Evolutionary conservation across 2,797 vertebrate genomes (phyloP).

Genomic region (Falco rusticolus): DNA sequence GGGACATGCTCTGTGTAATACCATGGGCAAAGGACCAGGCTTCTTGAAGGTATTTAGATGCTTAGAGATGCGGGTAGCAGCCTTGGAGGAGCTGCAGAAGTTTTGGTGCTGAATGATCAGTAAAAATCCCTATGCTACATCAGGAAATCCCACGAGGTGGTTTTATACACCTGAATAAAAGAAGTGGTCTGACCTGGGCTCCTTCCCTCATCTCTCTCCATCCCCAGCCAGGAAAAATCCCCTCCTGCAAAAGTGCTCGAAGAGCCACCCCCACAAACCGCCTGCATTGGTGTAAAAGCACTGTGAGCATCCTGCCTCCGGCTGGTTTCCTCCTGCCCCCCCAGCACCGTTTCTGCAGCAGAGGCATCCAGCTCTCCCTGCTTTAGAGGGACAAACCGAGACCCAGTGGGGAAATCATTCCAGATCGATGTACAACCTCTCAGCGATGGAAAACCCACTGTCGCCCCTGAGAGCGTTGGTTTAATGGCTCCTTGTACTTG

Average conservation of each 20-base stretch:
- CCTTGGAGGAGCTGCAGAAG: background rate
- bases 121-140: background rate
- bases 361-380: background rate
- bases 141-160: accelerated
- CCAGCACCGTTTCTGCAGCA: background rate
- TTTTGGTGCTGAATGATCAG: background rate
- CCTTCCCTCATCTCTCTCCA: background rate
- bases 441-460: background rate
- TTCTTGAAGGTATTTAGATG: background rate
- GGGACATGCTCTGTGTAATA: background rate
- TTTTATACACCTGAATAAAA: background rate
- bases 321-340: background rate
- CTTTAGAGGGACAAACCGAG: background rate
- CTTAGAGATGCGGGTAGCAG: background rate
- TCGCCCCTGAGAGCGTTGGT: accelerated
- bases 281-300: background rate
- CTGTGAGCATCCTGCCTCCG: accelerated
- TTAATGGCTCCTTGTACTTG: background rate
- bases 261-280: background rate
- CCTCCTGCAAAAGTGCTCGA: background rate
- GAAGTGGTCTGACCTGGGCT: background rate
- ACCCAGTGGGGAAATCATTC: background rate
- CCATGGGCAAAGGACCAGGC: background rate
- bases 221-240: background rate
- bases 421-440: background rate